Percentiles rank a stretch among this genome's conserved stretches.
phyloP scores from a whole-genome alignment of 1,140 invertebrate genomes.

The Listronotus bonariensis region DNA sequence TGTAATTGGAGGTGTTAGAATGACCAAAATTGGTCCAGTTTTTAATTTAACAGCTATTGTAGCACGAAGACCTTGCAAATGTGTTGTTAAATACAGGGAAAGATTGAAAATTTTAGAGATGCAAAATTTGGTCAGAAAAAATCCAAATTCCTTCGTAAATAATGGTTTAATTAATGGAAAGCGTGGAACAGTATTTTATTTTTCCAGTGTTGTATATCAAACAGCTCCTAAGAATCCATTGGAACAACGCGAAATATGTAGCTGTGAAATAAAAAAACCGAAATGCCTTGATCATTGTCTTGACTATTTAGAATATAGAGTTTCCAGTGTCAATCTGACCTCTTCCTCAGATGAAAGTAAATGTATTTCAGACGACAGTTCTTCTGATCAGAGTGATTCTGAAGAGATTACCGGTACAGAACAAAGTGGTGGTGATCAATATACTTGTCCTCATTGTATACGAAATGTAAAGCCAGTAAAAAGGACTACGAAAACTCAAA shows the following conservation, averaged over 20 bases:
- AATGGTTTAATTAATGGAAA: slow-evolving; percentile 33
- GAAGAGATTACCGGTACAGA: background rate
- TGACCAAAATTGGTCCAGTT: slow-evolving; percentile 23
- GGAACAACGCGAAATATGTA: slow-evolving; percentile 1
- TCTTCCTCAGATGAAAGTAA: slow-evolving; percentile 8
- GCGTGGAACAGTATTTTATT: slow-evolving; percentile 28
- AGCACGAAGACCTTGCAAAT: slow-evolving; percentile 31
- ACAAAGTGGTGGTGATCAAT: background rate
- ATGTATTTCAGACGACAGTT: background rate
- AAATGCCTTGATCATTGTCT: slow-evolving; percentile 14
- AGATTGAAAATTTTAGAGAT: slow-evolving; percentile 11
- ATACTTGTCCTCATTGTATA: background rate
- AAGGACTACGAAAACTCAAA: no score
- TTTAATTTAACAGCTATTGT: slow-evolving; percentile 19
- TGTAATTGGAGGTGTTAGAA: slow-evolving; percentile 26
- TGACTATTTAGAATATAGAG: slow-evolving; percentile 22
- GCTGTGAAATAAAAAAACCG: slow-evolving; percentile 20
- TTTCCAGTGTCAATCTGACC: background rate
- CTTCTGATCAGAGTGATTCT: background rate
- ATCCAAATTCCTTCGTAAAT: slow-evolving; percentile 41
- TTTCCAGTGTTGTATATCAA: background rate
- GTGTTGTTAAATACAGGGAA: slow-evolving; percentile 27
- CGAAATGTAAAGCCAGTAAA: no score
- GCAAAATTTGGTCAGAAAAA: slow-evolving; percentile 25
- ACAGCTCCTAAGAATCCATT: background rate